phyloP scores from a whole-genome alignment of 2,113 vertebrate species.

The Trichomycterus rosablanca region DNA sequence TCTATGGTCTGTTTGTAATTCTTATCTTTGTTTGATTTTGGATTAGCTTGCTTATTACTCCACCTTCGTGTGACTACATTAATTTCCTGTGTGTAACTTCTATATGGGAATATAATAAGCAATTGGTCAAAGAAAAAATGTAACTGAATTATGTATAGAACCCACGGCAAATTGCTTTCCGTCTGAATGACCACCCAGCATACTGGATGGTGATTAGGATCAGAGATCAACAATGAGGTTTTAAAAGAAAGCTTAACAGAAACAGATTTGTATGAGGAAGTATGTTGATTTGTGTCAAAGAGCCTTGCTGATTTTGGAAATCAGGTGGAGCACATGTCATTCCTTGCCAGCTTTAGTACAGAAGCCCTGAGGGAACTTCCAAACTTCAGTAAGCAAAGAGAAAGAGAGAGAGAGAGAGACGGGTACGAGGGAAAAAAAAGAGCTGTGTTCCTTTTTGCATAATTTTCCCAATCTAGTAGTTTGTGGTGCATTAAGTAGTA shows the following conservation, averaged over 20 bases:
- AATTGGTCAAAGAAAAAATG: not conserved
- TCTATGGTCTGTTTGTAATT: too few species aligned
- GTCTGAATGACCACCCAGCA: conserved; percentile 2
- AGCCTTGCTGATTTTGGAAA: conserved; percentile 7
- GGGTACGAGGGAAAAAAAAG: too few species aligned
- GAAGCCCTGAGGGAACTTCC: conserved; percentile 22
- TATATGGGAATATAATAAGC: too few species aligned
- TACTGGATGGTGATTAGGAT: not conserved
- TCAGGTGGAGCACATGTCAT: conserved; percentile 25
- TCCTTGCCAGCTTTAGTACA: conserved; percentile 3
- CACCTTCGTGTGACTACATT: too few species aligned
- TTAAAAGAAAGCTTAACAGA: not conserved
- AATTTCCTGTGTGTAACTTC: too few species aligned
- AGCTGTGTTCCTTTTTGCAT: not conserved
- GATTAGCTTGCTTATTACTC: too few species aligned
- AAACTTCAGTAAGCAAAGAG: conserved; percentile 1
- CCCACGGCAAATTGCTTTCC: not conserved
- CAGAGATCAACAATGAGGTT: not conserved
- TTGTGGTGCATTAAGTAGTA: not conserved
- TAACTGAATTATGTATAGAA: too few species aligned
- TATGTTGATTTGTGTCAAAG: conserved; percentile 9
- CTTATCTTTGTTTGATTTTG: too few species aligned
- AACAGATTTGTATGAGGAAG: conserved; percentile 14
- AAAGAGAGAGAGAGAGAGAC: not conserved
- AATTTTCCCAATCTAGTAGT: too few species aligned